Conservation (phyloP, 2,113 vertebrate genomes). For the Maccullochella peelii region DNA sequence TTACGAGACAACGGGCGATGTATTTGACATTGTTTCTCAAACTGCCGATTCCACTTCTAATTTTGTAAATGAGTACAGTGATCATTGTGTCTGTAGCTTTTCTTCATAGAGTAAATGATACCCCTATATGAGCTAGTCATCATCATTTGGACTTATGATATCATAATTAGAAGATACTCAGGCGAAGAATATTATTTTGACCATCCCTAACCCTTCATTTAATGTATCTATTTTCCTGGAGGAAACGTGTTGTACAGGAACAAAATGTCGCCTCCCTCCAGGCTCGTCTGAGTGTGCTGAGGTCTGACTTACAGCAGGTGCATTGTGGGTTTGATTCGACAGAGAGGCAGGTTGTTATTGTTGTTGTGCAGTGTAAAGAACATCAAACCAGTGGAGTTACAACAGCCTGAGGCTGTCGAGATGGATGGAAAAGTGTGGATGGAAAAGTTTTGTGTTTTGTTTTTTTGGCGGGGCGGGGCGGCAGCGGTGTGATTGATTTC, state of each 20-base stretch:
- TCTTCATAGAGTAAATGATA: background rate
- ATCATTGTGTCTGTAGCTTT: too few relatives aligned
- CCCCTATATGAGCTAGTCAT: background rate
- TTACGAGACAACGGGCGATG: background rate
- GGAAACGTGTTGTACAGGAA: background rate
- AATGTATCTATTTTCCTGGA: conserved; percentile 7
- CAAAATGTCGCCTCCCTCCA: conserved; percentile 32
- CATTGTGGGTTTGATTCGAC: conserved; percentile 64
- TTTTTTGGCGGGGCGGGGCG: conserved; percentile 37
- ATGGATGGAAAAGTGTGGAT: conserved; percentile 31
- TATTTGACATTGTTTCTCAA: background rate
- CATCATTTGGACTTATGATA: background rate
- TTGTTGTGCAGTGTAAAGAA: conserved; percentile 44
- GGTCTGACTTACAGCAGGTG: conserved; percentile 62
- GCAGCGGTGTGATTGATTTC: conserved; percentile 53
- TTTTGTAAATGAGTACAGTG: background rate
- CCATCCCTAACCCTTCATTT: background rate
- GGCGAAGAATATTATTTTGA: background rate
- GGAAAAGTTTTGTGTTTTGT: conserved; percentile 47
- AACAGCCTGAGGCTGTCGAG: conserved; percentile 54
- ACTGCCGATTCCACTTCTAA: background rate
- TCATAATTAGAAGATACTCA: background rate
- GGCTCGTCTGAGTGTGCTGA: conserved; percentile 32
- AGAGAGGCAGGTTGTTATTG: conserved; percentile 55
- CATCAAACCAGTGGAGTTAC: conserved; percentile 58